Evolutionary conservation across 2,113 vertebrate genomes (phyloP), one percentile per base, ranked within the genome.

Genomic region (Naja naja): DNA sequence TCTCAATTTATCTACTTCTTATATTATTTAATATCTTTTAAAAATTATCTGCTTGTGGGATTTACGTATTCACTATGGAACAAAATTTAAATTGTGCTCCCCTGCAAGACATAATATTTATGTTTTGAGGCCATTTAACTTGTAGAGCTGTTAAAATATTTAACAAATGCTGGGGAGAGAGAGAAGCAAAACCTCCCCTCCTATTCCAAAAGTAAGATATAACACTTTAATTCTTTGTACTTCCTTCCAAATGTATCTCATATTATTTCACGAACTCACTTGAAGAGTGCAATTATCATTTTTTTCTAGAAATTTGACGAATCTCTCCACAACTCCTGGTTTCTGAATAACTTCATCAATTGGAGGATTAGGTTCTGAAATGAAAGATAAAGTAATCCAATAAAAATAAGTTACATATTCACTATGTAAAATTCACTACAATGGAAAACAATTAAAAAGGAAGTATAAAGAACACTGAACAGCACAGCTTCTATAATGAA

Each of bases 261-360:
- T 47, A 94, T 0, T 1, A 94, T 0, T 6, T 88, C 9, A 90
- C 92, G 18, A 95, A 96, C 97, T 97, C 91, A 99, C 99, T 95
- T 99, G 99, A 90, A 99, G 96, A 88, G 98, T 99, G 96, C 98
- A 98, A 97, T 99, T 99, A 93, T 99, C 98, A 95, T 95, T 98
- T 94, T 98, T 98, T 96, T 98, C 98, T 89, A 99, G 98, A 96
- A 99, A 99, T 93, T 99, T 98, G 90, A 99, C 99, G 97, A 99
- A 99, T 95, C 98, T 98, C 96, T 98, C 98, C 88, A 99, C 98
- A 85, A 99, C 98, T 95, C 98, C 98, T 91, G 98, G 97, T 89
- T 98, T 99, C 96, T 98, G 97, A 96, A 99, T 99, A 10, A 99
- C 99, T 97, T 99, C 98, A 95, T 99, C 99, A 95, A 99, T 99